A percentile compares a stretch with the other conserved stretches of the same genome.
Evolutionary conservation across 35 echinoderm and acorn worm species (phyloP).

Genomic region (Stichopus chloronotus): DNA sequence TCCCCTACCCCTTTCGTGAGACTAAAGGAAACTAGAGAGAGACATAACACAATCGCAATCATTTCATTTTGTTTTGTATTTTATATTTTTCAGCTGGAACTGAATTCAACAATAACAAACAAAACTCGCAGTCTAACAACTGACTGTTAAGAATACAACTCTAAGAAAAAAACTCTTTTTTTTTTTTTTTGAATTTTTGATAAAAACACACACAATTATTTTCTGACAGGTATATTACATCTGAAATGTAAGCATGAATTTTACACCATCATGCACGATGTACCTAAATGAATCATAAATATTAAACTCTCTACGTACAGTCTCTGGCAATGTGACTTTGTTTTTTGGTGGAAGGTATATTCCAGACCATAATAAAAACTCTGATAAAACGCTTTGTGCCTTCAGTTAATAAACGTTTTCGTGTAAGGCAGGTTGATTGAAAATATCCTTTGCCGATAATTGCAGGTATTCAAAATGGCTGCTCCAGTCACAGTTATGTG

Average conservation of each 20-base stretch:
- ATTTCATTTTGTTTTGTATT: background rate
- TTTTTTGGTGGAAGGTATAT: no score
- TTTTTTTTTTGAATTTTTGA: background rate
- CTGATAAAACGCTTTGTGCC: no score
- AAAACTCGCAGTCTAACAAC: background rate
- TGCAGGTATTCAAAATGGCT: no score
- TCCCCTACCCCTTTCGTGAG: no score
- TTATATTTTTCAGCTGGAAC: background rate
- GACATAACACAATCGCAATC: no score
- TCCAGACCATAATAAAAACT: no score
- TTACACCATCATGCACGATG: background rate
- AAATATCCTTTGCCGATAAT: no score
- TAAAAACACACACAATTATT: background rate
- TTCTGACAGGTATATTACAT: background rate
- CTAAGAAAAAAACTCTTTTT: background rate
- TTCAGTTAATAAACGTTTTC: no score
- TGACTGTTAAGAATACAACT: background rate
- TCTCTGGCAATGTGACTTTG: no score
- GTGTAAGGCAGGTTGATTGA: no score
- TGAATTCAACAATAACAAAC: conserved; percentile 6
- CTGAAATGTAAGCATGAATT: background rate
- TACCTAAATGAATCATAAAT: background rate
- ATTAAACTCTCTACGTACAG: background rate
- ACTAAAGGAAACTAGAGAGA: no score
- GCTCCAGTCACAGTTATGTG: no score